Conservation (phyloP, 2,888 invertebrate species). For the Disparrhopalites patrizii region DNA sequence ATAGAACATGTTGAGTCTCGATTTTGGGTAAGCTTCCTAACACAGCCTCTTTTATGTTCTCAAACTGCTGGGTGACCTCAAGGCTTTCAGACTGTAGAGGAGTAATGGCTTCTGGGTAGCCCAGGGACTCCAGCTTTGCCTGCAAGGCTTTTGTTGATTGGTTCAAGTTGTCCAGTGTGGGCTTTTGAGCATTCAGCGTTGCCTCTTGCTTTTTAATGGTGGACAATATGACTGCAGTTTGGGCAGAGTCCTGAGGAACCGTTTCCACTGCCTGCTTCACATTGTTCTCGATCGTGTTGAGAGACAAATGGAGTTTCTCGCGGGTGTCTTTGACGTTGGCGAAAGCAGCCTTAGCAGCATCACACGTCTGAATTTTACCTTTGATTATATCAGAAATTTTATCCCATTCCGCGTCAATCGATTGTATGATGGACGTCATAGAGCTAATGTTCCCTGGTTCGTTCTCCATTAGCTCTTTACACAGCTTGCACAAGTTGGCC, state of each 20-base stretch:
- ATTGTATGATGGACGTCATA: constrained; percentile 14
- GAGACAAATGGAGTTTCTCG: background rate
- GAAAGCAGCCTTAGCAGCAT: background rate
- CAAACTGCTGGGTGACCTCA: constrained; percentile 47
- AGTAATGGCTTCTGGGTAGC: constrained; percentile 62
- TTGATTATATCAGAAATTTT: constrained; percentile 18
- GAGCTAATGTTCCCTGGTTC: constrained; percentile 15
- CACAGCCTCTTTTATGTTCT: constrained; percentile 57
- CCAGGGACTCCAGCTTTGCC: constrained; percentile 65
- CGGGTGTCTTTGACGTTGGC: background rate
- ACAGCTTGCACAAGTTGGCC: constrained; percentile 4
- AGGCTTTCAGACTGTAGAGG: constrained; percentile 51
- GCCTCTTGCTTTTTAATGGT: constrained; percentile 71
- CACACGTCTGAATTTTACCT: constrained; percentile 14
- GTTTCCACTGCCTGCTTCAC: background rate
- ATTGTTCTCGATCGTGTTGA: background rate
- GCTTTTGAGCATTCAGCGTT: constrained; percentile 68
- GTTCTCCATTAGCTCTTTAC: constrained; percentile 22
- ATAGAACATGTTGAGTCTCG: constrained; percentile 85
- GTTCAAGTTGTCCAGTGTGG: constrained; percentile 71
- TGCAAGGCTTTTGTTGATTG: constrained; percentile 67
- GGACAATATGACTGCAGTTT: constrained; percentile 14
- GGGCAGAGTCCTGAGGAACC: constrained; percentile 10
- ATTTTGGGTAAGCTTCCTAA: constrained; percentile 71
- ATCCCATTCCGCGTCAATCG: constrained; percentile 21